phyloP scores from a whole-genome alignment of 2,113 vertebrate species.

The Oreochromis aureus region DNA sequence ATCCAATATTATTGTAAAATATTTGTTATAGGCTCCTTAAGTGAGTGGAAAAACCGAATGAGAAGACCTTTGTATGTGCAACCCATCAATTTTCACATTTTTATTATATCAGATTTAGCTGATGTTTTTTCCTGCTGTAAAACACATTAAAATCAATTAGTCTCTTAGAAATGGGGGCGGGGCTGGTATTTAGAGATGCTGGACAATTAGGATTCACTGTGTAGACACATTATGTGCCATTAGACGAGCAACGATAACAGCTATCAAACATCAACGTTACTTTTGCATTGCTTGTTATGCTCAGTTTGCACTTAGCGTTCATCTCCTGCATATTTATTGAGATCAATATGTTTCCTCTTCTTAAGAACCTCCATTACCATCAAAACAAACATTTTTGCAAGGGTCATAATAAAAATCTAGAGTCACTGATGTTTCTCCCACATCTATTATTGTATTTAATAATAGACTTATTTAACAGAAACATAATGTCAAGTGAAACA shows the following conservation, averaged over 20 bases:
- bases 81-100: neutral
- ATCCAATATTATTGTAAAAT: neutral
- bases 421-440: neutral
- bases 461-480: neutral
- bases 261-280: neutral
- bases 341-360: neutral
- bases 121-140: neutral
- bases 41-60: neutral
- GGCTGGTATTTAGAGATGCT: neutral
- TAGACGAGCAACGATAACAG: neutral
- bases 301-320: neutral
- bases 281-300: neutral
- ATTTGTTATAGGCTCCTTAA: neutral
- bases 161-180: neutral
- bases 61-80: neutral
- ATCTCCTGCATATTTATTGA: neutral
- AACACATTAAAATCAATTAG: neutral
- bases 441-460: neutral
- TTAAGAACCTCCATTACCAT: neutral
- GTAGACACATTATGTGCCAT: neutral
- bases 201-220: neutral
- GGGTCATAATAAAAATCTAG: neutral
- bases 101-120: neutral
- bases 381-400: neutral
- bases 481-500: neutral